A percentile compares a stretch with the other conserved stretches of the same genome.
Evolutionary conservation across 2,888 invertebrate species (phyloP).

Genomic region (Calameuta idolon): DNA sequence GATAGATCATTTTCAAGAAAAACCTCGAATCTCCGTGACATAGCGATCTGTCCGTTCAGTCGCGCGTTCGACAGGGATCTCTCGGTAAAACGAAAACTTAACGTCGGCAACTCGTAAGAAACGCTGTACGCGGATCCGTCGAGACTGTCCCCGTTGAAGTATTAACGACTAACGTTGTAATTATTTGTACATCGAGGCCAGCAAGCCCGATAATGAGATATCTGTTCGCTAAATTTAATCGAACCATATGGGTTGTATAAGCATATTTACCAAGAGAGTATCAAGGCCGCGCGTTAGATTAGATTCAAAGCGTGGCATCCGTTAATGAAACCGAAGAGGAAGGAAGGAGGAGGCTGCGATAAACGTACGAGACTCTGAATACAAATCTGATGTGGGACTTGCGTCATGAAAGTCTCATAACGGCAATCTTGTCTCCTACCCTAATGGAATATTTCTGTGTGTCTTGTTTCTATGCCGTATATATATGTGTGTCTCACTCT

Average conservation of each 20-base stretch:
- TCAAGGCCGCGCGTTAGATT: background rate
- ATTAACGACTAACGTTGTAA: background rate
- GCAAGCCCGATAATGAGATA: conserved; percentile 13
- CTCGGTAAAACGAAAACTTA: background rate
- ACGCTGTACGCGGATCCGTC: background rate
- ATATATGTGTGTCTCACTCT: background rate
- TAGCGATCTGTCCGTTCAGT: background rate
- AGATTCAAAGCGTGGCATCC: background rate
- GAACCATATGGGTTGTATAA: conserved; percentile 2
- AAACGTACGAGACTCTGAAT: background rate
- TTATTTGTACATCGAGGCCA: background rate
- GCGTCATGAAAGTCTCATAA: background rate
- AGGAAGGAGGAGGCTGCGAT: background rate
- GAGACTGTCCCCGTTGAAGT: background rate
- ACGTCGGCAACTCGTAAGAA: background rate
- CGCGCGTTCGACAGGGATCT: background rate
- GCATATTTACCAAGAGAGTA: background rate
- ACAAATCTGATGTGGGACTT: background rate
- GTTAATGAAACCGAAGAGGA: background rate
- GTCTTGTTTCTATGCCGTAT: no score
- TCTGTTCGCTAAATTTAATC: conserved; percentile 27
- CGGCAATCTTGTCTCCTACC: background rate
- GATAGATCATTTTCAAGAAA: background rate
- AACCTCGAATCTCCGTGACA: background rate
- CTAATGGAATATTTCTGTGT: background rate